A percentile compares a stretch with the other conserved stretches of the same genome.
These are phyloP conservation scores for Epinotia demarniana DNA, from an alignment of 2,888 invertebrate species.

Conservation along the genomic window DNA sequence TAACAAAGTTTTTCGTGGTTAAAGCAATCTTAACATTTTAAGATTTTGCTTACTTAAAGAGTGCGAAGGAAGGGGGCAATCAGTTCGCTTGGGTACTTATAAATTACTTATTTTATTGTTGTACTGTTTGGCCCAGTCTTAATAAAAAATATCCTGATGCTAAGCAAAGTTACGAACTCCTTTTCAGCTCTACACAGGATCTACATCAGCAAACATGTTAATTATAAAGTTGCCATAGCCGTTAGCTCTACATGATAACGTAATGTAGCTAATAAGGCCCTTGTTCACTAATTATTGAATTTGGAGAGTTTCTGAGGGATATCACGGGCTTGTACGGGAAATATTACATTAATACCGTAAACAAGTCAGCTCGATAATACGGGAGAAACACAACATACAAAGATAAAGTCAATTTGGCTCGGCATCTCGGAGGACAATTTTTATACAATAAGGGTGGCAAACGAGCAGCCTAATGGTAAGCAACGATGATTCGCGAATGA, in stretches of 20 bases:
- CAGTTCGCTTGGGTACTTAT: too few species aligned
- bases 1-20: too few species aligned
- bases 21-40: too few species aligned
- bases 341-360: not conserved
- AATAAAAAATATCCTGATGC: too few species aligned
- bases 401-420: not conserved
- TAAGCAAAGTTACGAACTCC: not conserved
- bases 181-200: not conserved
- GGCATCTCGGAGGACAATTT: too few species aligned
- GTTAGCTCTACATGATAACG: slow-evolving; percentile 19
- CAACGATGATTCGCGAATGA: too few species aligned
- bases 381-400: not conserved
- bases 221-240: slow-evolving; percentile 31
- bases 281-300: slow-evolving; percentile 32
- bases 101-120: too few species aligned
- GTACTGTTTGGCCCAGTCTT: too few species aligned
- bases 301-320: not conserved
- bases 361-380: not conserved
- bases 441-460: too few species aligned
- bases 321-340: not conserved
- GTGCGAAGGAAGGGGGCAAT: too few species aligned
- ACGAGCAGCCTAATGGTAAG: too few species aligned
- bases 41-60: too few species aligned
- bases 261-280: slow-evolving; percentile 19
- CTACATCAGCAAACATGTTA: slow-evolving; percentile 30